A percentile compares a stretch with the other conserved stretches of the same genome.
phyloP scores from a whole-genome alignment of 2,797 vertebrate genomes.

The Graptemys geographica region DNA sequence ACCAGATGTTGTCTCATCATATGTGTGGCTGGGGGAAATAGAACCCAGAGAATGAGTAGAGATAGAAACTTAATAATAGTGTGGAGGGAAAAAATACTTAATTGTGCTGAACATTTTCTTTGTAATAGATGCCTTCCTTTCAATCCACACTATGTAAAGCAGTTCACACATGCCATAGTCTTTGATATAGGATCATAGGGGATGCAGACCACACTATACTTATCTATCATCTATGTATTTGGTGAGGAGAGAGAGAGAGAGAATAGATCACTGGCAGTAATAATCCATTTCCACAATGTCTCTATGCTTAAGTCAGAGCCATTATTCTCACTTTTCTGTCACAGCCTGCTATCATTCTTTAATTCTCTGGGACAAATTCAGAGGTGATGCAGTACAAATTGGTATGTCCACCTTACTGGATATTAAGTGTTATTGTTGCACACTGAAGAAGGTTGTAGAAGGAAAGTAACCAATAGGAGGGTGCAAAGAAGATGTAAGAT shows the following conservation, averaged over 20 bases:
- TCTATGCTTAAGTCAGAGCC: neutral
- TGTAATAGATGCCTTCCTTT: neutral
- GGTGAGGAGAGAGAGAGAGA: neutral
- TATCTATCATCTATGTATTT: too few species aligned
- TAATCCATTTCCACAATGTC: neutral
- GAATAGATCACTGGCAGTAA: neutral
- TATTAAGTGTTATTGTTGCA: neutral
- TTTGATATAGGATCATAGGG: neutral
- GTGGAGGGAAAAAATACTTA: neutral
- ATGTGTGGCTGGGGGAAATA: neutral
- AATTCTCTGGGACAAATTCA: neutral
- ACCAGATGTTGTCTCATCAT: slow-evolving; percentile 29
- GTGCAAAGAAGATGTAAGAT: neutral
- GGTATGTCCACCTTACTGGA: neutral
- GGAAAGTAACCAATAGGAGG: neutral
- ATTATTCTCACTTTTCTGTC: neutral
- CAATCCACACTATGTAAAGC: neutral
- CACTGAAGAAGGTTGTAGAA: neutral
- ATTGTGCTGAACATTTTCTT: neutral
- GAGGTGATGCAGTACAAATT: neutral
- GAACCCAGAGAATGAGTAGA: neutral
- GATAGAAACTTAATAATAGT: neutral
- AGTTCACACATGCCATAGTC: neutral
- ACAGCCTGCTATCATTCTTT: neutral
- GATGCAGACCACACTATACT: neutral